phyloP scores from a whole-genome alignment of 2,113 vertebrate species.

The Hippolais icterina region DNA sequence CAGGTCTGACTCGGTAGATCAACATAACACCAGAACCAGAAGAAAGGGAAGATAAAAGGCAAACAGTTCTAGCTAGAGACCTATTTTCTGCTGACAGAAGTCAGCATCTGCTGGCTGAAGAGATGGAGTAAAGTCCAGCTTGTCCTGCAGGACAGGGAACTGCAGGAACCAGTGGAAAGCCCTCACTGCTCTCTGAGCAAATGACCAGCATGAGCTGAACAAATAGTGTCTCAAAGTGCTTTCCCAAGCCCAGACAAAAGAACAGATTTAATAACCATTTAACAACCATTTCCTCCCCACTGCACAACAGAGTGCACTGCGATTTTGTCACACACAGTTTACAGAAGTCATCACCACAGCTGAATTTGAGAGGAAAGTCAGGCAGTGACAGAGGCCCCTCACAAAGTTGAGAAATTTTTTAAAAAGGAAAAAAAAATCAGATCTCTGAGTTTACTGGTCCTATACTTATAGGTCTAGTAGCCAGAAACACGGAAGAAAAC shows the following conservation, averaged over 20 bases:
- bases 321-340: neutral
- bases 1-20: neutral
- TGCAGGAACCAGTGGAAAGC: neutral
- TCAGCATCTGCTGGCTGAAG: neutral
- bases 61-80: neutral
- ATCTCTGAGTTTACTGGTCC: neutral
- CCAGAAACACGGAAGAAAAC: neutral
- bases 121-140: neutral
- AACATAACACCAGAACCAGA: neutral
- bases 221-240: neutral
- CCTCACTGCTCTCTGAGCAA: neutral
- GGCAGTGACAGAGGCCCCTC: neutral
- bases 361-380: neutral
- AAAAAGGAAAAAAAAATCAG: neutral
- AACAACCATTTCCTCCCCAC: neutral
- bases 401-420: accelerated
- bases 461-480: neutral
- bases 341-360: neutral
- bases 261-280: neutral
- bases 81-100: neutral
- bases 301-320: neutral
- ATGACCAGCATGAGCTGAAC: neutral
- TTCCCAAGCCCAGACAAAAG: neutral
- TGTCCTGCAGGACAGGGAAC: neutral
- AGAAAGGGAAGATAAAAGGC: neutral